Evolutionary conservation across 2,113 vertebrate genomes (phyloP).

Genomic region (Motacilla alba): DNA sequence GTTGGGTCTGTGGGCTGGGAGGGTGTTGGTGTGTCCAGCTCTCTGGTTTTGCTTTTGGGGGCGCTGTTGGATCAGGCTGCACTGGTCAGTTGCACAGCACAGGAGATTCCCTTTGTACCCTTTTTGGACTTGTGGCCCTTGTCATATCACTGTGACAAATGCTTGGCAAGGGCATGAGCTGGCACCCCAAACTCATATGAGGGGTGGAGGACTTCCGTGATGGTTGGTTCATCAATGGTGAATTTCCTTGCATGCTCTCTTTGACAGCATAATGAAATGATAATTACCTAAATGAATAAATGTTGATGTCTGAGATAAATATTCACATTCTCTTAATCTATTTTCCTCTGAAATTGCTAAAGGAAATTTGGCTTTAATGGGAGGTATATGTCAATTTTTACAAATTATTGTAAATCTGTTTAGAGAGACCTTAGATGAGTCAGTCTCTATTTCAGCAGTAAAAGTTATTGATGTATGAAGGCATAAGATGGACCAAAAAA

Average conservation of each 20-base stretch:
- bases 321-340: slow-evolving; percentile 74
- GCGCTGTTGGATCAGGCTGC: slow-evolving; percentile 75
- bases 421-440: slow-evolving; percentile 52
- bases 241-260: slow-evolving; percentile 41
- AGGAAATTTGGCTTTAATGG: slow-evolving; percentile 81
- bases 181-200: neutral
- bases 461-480: slow-evolving; percentile 69
- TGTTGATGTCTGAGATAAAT: slow-evolving; percentile 80
- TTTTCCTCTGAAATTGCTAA: slow-evolving; percentile 75
- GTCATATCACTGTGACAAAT: slow-evolving; percentile 60
- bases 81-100: neutral
- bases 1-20: neutral
- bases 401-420: slow-evolving; percentile 73
- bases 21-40: neutral
- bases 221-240: slow-evolving; percentile 45
- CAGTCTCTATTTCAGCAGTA: slow-evolving; percentile 57
- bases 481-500: slow-evolving; percentile 44
- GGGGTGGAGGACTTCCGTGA: slow-evolving; percentile 41
- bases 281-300: slow-evolving; percentile 83
- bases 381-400: slow-evolving; percentile 68
- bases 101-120: neutral
- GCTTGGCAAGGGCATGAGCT: slow-evolving; percentile 14
- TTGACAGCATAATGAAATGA: slow-evolving; percentile 79
- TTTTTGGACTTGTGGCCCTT: slow-evolving; percentile 33
- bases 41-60: slow-evolving; percentile 68